Evolutionary conservation across 2,113 vertebrate species (phyloP), one percentile per base, ranked within the genome.

Genomic region (Dasyprocta punctata): DNA sequence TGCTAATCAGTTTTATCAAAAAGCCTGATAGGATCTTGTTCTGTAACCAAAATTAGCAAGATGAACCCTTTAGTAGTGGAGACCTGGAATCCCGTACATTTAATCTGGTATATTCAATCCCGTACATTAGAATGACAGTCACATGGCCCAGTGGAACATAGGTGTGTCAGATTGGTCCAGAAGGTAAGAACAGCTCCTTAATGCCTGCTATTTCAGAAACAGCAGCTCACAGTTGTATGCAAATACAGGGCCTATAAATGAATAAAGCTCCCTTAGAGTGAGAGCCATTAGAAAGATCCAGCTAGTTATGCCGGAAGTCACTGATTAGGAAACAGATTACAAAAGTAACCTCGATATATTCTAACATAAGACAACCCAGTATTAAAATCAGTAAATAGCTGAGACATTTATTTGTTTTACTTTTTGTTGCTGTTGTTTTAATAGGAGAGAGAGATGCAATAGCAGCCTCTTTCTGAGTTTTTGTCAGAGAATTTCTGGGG

Each of bases 1-100:
- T 47, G 61, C 26, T 92, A 52, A 96, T 96, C 71, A 63, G 26
- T 65, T 91, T 84, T 52, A 78, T 85, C 41, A 54, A 44, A 83
- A 30, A 86, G 4, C 16, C 67, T 69, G 33, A 4, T 41, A 56
- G 47, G 71, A 86, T 47, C 65, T 77, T 80, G 49, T 47, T 91
- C 60, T 90, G 6, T 65, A 56, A 73, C 73, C n/a, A 86, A 83
- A 60, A 84, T 91, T 54, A 95, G 81, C 41, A 78, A 78, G 14
- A 87, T 69, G 60, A 86, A 7, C 30, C 82, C 16, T 88, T 71
- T 7, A 69, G 11, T 14, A 67, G 17, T 14, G 86, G 41, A 91
- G 28, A 83, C 22, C 17, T 83, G 1, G 60, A 58, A 60, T 86
- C 13, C 54, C 63, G 41, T 19, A 17, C 52, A 69, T 69, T n/a